Percentiles rank a stretch among this genome's conserved stretches.
phyloP scores from a whole-genome alignment of 2,797 vertebrate genomes.

The Mormyrops boulengeri region DNA sequence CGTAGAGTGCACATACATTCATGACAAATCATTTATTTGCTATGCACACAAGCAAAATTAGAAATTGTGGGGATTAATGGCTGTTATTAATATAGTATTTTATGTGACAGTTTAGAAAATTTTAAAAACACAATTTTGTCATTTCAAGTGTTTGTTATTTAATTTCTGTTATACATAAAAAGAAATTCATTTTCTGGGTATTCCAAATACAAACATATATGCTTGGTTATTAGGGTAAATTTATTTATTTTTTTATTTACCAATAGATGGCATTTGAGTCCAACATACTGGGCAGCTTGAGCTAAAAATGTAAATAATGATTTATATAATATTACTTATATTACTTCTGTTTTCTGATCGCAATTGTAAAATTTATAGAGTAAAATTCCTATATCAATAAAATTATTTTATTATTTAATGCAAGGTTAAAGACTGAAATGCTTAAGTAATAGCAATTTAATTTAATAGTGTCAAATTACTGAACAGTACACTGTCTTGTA shows the following conservation, averaged over 20 bases:
- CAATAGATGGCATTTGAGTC: constrained; percentile 19
- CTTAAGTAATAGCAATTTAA: not conserved
- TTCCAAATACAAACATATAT: not conserved
- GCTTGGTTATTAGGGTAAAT: not conserved
- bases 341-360: not conserved
- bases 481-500: not conserved
- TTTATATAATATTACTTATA: not conserved
- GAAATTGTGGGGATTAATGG: not conserved
- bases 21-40: not conserved
- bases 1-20: not conserved
- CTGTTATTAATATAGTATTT: not conserved
- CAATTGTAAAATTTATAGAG: not conserved
- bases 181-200: not conserved
- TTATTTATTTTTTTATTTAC: not conserved
- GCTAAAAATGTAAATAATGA: not conserved
- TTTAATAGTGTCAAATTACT: not conserved
- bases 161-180: not conserved
- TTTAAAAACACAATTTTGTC: not conserved
- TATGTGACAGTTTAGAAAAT: not conserved
- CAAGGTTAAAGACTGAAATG: not conserved
- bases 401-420: not conserved
- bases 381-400: not conserved
- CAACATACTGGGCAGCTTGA: not conserved
- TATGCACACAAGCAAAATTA: not conserved
- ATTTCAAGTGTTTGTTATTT: not conserved